Conservation (phyloP, 2,888 invertebrate species). For the Caenorhabditis sp. region DNA sequence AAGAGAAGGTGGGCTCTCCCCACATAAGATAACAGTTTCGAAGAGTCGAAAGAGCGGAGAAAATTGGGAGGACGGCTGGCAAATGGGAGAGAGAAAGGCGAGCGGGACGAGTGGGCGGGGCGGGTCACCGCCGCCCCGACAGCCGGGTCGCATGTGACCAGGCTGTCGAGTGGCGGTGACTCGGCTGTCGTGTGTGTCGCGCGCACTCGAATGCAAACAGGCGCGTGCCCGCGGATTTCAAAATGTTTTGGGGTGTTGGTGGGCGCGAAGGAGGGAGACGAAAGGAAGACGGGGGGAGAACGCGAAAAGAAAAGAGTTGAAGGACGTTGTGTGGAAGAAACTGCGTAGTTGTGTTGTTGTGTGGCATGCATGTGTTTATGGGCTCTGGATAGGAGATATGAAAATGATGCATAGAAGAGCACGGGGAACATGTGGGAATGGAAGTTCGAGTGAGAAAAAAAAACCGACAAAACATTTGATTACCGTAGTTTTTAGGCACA, state of each 20-base stretch:
- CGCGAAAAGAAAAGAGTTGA: conserved; percentile 29
- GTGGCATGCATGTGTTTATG: conserved; percentile 41
- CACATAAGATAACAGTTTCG: conserved; percentile 60
- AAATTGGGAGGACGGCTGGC: conserved; percentile 20
- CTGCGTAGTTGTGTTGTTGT: conserved; percentile 17
- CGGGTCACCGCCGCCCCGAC: conserved; percentile 40
- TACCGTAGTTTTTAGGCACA: too few species aligned
- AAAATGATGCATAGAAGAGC: conserved; percentile 44
- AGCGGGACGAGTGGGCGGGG: conserved; percentile 51
- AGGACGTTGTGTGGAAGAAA: conserved; percentile 42
- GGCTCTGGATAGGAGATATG: conserved; percentile 31
- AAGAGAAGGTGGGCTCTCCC: conserved; percentile 5
- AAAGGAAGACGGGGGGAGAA: too few species aligned
- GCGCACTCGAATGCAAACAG: conserved; percentile 61
- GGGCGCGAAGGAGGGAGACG: not conserved
- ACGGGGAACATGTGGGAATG: conserved; percentile 32
- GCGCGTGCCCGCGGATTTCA: conserved; percentile 65
- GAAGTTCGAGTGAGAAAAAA: too few species aligned
- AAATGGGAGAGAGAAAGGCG: conserved; percentile 6
- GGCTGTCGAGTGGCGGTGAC: conserved; percentile 50
- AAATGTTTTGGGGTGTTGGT: conserved; percentile 56
- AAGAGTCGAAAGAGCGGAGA: conserved; percentile 31
- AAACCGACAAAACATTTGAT: too few species aligned
- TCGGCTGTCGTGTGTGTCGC: conserved; percentile 46
- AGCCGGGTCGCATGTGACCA: conserved; percentile 59